A percentile compares a stretch with the other conserved stretches of the same genome.
Evolutionary conservation across 2,888 invertebrate species (phyloP).

Genomic region (Boloria selene): DNA sequence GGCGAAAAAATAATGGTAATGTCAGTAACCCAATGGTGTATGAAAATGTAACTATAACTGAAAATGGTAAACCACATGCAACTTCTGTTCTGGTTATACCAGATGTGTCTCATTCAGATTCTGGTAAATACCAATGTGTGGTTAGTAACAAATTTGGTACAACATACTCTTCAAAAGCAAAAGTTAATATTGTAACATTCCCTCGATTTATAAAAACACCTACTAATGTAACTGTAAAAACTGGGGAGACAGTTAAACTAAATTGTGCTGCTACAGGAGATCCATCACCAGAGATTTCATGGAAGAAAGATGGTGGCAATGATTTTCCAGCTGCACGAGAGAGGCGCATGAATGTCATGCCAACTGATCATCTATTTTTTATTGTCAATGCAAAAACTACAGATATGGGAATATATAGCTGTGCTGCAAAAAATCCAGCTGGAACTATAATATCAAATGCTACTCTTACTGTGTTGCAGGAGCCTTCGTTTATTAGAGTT

Average conservation of each 20-base stretch:
- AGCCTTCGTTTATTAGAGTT: constrained; percentile 92
- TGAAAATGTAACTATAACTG: constrained; percentile 71
- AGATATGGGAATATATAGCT: constrained; percentile 96
- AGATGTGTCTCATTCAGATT: constrained; percentile 90
- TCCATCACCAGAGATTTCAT: constrained; percentile 93
- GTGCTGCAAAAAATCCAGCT: constrained; percentile 94
- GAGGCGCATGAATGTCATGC: constrained; percentile 95
- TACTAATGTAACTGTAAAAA: constrained; percentile 90
- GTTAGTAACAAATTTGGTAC: constrained; percentile 94
- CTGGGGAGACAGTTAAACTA: constrained; percentile 92
- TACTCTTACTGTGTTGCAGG: constrained; percentile 91
- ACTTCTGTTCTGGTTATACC: constrained; percentile 88
- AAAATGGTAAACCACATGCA: constrained; percentile 84
- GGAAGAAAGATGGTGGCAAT: constrained; percentile 96
- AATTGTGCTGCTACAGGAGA: constrained; percentile 96
- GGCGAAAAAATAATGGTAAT: constrained; percentile 92
- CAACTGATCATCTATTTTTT: constrained; percentile 94
- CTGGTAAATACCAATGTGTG: constrained; percentile 96
- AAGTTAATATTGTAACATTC: constrained; percentile 93
- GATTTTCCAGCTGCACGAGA: constrained; percentile 97
- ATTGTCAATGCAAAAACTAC: constrained; percentile 94
- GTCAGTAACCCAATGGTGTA: constrained; percentile 71
- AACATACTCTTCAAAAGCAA: constrained; percentile 93
- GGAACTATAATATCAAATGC: constrained; percentile 94
- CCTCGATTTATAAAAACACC: constrained; percentile 94